These are phyloP conservation scores for Hypercompe scribonia DNA, from an alignment of 2,888 invertebrate genomes.

Conservation along the genomic window DNA sequence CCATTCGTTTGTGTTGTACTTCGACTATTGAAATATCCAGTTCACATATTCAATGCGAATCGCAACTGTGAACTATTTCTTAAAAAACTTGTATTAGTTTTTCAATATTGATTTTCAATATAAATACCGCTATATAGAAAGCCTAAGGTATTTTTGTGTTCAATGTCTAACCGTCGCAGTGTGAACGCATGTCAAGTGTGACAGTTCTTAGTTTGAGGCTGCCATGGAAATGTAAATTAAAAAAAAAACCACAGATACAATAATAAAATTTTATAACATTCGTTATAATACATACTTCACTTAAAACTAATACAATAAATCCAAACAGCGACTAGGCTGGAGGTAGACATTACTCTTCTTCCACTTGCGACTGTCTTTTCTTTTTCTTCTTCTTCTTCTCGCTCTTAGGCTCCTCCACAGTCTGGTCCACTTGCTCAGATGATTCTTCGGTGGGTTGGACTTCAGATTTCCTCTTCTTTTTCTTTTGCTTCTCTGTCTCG, in stretches of 20 bases:
- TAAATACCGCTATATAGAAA: too few species aligned
- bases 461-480: constrained; percentile 83
- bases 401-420: constrained; percentile 66
- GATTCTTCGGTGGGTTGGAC: constrained; percentile 47
- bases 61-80: too few species aligned
- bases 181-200: too few species aligned
- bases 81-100: too few species aligned
- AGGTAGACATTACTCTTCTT: constrained; percentile 65
- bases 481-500: constrained; percentile 81
- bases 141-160: too few species aligned
- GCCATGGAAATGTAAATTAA: not conserved
- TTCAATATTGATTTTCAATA: too few species aligned
- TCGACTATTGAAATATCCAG: too few species aligned
- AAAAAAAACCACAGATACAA: constrained; percentile 3
- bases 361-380: constrained; percentile 68
- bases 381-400: constrained; percentile 83
- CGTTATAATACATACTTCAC: constrained; percentile 32
- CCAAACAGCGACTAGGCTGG: constrained; percentile 22
- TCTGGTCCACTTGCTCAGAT: constrained; percentile 36
- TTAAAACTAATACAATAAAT: constrained; percentile 31
- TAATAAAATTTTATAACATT: constrained; percentile 46
- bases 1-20: too few species aligned
- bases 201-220: not conserved
- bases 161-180: too few species aligned
- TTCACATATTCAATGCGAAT: too few species aligned